Base-by-base conservation (phyloP, 2,113 vertebrate genomes). In the Microtus montanus region DNA sequence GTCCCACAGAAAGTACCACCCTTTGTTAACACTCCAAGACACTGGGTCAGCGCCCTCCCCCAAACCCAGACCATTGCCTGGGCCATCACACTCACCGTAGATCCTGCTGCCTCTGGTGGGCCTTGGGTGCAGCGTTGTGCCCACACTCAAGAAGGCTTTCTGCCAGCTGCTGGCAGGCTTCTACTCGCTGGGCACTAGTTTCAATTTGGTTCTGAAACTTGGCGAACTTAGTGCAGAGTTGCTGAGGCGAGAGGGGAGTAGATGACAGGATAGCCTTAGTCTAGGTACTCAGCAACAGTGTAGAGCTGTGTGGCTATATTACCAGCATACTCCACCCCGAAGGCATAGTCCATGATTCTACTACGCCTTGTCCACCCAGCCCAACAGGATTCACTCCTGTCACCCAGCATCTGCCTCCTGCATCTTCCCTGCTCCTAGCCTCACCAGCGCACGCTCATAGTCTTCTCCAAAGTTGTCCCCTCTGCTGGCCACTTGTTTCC, bases 381-480 rank as follows among this genome's bases (percentile, higher is more conserved):
- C 73, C 41, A 2, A 2, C 5, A 20, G 19, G 49, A 33, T 12
- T 19, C 9, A 5, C 41, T 33, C 9, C 12, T 0, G 2, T 4
- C 35, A 19, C 12, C 12, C 10, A 63, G 5, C 2, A 4, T 44
- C 26, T 15, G 4, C 79, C 82, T 19, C 24, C 4, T 10, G 17
- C 6, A 2, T 35, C 64, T 30, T 64, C 68, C 44, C 2, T 41
- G 24, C 19, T 14, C 41, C 73, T 3, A 1, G 26, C 47, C 98
- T 98, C 87, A 99, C 99, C 98, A 98, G 97, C 33, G 99, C 95
- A 1, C 98, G 98, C 17, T 99, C 98, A 38, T 98, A 98, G 98
- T 99, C 97, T 38, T 97, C 98, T 89, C 99, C 99, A 17, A 98
- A 98, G 97, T 98, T 97, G 86, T 98, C 98, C 30, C 8, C 87